These are phyloP conservation scores for Strigamia transsilvanica DNA, from an alignment of 2,888 invertebrate species.

Conservation along the genomic window DNA sequence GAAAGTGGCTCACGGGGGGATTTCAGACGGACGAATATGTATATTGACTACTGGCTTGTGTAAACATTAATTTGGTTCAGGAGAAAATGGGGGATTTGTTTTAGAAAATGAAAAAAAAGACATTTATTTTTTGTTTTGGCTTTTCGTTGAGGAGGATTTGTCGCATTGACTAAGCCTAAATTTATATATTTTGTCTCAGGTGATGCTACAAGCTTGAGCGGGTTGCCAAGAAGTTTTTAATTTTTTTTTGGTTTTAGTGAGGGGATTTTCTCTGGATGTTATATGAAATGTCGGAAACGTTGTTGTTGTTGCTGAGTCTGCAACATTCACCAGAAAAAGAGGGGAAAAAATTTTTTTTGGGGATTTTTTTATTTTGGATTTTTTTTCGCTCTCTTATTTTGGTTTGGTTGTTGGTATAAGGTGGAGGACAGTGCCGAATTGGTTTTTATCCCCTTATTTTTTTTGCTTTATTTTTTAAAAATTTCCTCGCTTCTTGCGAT, in stretches of 20 bases:
- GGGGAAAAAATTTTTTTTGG: not conserved
- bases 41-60: constrained; percentile 31
- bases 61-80: constrained; percentile 14
- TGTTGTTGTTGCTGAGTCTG: constrained; percentile 35
- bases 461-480: not conserved
- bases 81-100: not conserved
- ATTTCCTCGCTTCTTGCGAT: not conserved
- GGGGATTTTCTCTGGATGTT: constrained; percentile 17
- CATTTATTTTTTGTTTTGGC: not conserved
- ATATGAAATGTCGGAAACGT: constrained; percentile 39
- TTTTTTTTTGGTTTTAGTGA: not conserved
- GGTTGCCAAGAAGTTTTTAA: constrained; percentile 26
- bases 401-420: constrained; percentile 15
- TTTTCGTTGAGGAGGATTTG: no score
- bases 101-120: not conserved
- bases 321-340: constrained; percentile 5
- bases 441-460: constrained; percentile 11
- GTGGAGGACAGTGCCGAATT: not conserved
- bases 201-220: not conserved
- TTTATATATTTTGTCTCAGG: not conserved
- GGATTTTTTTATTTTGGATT: not conserved
- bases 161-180: not conserved
- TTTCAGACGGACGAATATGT: not conserved
- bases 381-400: constrained; percentile 18
- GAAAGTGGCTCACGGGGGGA: constrained; percentile 21